Evolutionary conservation across 2,113 vertebrate genomes (phyloP).

Genomic region (Grallaria varia): DNA sequence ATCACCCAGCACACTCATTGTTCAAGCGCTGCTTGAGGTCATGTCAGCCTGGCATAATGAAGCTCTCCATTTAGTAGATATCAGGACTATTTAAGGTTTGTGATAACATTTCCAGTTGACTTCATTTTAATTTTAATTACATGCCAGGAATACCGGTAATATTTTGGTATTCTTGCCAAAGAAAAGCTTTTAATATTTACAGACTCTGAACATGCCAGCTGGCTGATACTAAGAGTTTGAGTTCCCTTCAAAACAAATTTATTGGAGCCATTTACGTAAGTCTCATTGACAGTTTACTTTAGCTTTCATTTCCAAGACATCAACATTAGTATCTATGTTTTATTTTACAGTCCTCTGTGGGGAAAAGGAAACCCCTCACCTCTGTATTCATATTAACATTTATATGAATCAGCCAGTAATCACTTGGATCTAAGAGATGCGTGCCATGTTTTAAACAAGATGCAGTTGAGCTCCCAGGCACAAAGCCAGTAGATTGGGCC

Average conservation of each 20-base stretch:
- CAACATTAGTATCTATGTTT: constrained; percentile 34
- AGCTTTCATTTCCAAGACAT: constrained; percentile 39
- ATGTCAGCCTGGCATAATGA: constrained; percentile 4
- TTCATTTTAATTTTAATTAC: constrained; percentile 42
- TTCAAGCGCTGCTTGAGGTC: background rate
- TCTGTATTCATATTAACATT: constrained; percentile 18
- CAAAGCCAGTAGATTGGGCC: background rate
- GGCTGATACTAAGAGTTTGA: constrained; percentile 23
- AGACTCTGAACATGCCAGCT: constrained; percentile 27
- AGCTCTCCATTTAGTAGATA: constrained; percentile 6
- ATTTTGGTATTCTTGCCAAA: constrained; percentile 49
- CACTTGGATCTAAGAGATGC: background rate
- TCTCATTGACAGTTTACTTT: constrained; percentile 49
- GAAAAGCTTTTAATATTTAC: constrained; percentile 53
- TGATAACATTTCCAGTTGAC: constrained; percentile 27
- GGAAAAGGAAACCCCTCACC: constrained; percentile 1
- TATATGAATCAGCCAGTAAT: constrained; percentile 12
- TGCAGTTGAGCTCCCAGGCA: background rate
- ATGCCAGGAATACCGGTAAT: constrained; percentile 36
- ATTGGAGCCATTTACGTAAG: constrained; percentile 28
- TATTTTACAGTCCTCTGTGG: background rate
- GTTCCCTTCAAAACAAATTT: constrained; percentile 41
- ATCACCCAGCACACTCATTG: background rate
- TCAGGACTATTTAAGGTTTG: constrained; percentile 27
- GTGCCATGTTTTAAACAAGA: background rate